These are phyloP conservation scores for Mythimna pallens DNA, from an alignment of 2,888 invertebrate species.

Conservation along the genomic window DNA sequence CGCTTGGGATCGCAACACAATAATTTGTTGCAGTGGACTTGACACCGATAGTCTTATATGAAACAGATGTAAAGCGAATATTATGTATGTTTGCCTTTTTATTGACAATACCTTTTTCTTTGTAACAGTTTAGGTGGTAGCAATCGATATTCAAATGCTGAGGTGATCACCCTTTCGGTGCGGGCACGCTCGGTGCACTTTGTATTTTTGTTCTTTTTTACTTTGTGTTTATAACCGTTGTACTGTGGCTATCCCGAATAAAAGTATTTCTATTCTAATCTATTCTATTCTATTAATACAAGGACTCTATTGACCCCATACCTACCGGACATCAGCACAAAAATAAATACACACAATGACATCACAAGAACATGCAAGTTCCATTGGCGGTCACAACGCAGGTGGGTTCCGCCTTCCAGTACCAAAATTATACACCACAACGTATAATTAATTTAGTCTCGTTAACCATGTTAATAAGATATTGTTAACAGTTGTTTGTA, in stretches of 20 bases:
- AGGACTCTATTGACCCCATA: neutral
- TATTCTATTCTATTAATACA: too few relatives aligned
- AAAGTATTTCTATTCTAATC: too few relatives aligned
- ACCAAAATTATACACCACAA: conserved; percentile 62
- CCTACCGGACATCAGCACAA: conserved; percentile 16
- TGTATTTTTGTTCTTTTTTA: too few relatives aligned
- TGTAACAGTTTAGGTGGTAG: neutral
- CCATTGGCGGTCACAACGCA: conserved; percentile 50
- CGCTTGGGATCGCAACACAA: conserved; percentile 40
- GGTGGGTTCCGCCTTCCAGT: conserved; percentile 57
- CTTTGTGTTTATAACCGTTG: too few relatives aligned
- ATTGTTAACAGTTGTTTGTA: conserved; percentile 60
- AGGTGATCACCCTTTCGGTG: neutral
- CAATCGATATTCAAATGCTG: neutral
- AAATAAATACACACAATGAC: conserved; percentile 34
- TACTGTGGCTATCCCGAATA: too few relatives aligned
- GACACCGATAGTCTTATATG: conserved; percentile 50
- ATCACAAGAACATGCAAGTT: conserved; percentile 36
- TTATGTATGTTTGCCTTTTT: conserved; percentile 40
- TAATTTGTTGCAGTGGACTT: conserved; percentile 51
- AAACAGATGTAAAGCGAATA: conserved; percentile 28
- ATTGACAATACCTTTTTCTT: conserved; percentile 29
- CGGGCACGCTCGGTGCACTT: too few relatives aligned
- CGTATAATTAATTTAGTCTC: conserved; percentile 63
- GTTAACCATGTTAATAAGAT: conserved; percentile 63